Evolutionary conservation across 30 jellyfish, hydroid and myxozoan species (phyloP).

Genomic region (Sanderia malayensis): DNA sequence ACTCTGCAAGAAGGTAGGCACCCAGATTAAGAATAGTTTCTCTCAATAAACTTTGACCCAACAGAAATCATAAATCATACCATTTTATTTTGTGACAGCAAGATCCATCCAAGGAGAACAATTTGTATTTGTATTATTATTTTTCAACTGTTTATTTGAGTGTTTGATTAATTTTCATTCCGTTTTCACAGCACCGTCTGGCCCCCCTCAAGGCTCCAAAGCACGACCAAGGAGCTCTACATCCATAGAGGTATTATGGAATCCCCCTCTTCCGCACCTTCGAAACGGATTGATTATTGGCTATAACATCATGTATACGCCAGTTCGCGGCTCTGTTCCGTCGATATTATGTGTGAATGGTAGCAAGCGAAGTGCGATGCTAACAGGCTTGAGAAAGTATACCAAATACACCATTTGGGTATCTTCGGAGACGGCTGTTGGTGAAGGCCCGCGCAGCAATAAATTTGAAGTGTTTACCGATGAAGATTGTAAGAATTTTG

Average conservation of each 20-base stretch:
- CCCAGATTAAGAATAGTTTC: too few relatives aligned
- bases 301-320: constrained; percentile 79
- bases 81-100: too few relatives aligned
- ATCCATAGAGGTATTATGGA: constrained; percentile 84
- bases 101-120: too few relatives aligned
- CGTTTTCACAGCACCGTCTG: constrained; percentile 79
- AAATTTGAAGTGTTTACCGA: constrained; percentile 78
- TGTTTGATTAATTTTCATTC: too few relatives aligned
- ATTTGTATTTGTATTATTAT: too few relatives aligned
- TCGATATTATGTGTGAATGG: constrained; percentile 51
- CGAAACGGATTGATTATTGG: constrained; percentile 77
- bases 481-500: constrained; percentile 96
- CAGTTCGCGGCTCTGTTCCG: constrained; percentile 67
- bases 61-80: too few relatives aligned
- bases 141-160: too few relatives aligned
- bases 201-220: constrained; percentile 85
- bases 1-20: constrained; percentile 90
- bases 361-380: constrained; percentile 41
- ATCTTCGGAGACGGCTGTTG: constrained; percentile 64
- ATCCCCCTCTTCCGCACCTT: constrained; percentile 67
- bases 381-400: constrained; percentile 85
- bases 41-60: too few relatives aligned
- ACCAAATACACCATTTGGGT: constrained; percentile 92
- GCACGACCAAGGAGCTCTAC: constrained; percentile 89
- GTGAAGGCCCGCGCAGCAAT: constrained; percentile 93